These are phyloP conservation scores for Gortyna flavago DNA, from an alignment of 2,888 invertebrate genomes.

Conservation along the genomic window DNA sequence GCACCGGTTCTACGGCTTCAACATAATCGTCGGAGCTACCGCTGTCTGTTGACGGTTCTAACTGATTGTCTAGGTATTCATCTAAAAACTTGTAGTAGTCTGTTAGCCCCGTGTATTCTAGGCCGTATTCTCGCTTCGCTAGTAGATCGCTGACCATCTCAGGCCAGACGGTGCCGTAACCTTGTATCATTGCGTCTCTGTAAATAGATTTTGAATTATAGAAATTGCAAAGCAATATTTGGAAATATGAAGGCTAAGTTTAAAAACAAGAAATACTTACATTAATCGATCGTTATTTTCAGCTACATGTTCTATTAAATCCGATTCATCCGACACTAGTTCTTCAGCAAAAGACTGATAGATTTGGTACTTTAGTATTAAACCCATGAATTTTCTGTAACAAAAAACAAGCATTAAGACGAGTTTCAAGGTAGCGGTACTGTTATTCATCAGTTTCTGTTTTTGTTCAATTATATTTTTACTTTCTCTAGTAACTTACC, in stretches of 20 bases:
- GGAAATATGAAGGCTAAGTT: neutral
- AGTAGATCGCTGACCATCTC: conserved; percentile 87
- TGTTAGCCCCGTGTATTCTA: conserved; percentile 87
- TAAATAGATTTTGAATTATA: conserved; percentile 38
- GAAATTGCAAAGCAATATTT: neutral
- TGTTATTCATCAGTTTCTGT: neutral
- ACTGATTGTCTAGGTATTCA: conserved; percentile 88
- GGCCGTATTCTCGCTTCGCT: conserved; percentile 84
- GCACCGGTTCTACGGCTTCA: conserved; percentile 76
- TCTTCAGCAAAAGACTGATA: conserved; percentile 88
- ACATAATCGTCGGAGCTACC: conserved; percentile 79
- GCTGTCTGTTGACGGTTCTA: conserved; percentile 78
- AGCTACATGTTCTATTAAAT: conserved; percentile 83
- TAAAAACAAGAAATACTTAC: conserved; percentile 75
- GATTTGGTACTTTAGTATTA: conserved; percentile 90
- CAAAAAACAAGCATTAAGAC: neutral
- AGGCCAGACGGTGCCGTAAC: conserved; percentile 85
- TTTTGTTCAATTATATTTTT: neutral
- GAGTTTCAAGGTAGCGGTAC: neutral
- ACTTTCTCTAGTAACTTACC: conserved; percentile 76
- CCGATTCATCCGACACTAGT: conserved; percentile 82
- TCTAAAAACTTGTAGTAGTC: conserved; percentile 90
- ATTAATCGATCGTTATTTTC: conserved; percentile 82
- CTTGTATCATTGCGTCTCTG: conserved; percentile 87
- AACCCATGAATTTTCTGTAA: conserved; percentile 90